A percentile compares a stretch with the other conserved stretches of the same genome.
phyloP scores from a whole-genome alignment of 1,140 invertebrate species.

The Bombus impatiens region DNA sequence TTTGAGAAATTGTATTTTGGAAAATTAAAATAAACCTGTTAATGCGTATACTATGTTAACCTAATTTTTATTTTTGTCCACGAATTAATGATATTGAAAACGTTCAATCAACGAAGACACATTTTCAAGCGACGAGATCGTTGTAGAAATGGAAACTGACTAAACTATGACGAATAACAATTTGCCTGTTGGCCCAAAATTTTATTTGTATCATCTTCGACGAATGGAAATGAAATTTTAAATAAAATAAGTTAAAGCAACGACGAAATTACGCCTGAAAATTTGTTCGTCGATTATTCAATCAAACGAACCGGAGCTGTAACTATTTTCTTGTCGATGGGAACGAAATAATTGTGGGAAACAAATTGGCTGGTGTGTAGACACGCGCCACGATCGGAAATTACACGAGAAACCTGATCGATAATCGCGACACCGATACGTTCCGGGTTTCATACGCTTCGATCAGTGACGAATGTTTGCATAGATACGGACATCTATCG shows the following conservation, averaged over 20 bases:
- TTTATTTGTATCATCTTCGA: not conserved
- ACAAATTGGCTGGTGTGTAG: not conserved
- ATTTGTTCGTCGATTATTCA: not conserved
- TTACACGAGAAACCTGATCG: slow-evolving; percentile 25
- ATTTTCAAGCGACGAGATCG: not conserved
- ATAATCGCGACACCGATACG: slow-evolving; percentile 40
- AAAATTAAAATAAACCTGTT: no score
- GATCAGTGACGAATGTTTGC: slow-evolving; percentile 47
- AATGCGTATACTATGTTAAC: no score
- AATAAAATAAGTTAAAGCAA: no score
- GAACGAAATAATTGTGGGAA: not conserved
- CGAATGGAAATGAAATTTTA: not conserved
- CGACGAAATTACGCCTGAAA: not conserved
- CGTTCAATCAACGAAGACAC: no score
- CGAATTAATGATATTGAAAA: no score
- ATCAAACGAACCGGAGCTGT: not conserved
- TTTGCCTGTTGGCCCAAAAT: not conserved
- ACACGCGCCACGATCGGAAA: not conserved
- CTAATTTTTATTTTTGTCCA: no score
- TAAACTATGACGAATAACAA: not conserved
- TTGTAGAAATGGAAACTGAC: fast-evolving
- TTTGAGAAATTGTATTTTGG: no score
- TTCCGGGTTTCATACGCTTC: slow-evolving; percentile 21
- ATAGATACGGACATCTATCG: slow-evolving; percentile 38
- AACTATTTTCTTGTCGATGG: not conserved